Evolutionary conservation across 2,113 vertebrate species (phyloP).

Genomic region (Microcebus murinus): DNA sequence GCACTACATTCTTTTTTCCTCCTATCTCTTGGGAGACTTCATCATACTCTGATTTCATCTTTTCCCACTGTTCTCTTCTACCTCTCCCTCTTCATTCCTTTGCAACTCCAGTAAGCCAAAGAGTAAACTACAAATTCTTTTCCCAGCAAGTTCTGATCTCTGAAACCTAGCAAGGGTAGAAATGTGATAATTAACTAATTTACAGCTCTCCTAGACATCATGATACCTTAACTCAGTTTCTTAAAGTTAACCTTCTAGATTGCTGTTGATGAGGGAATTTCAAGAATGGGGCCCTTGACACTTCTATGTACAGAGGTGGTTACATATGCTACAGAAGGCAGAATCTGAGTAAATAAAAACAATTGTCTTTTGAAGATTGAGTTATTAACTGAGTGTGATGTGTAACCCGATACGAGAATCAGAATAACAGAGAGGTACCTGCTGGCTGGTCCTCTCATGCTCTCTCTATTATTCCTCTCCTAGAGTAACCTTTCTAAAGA

Average conservation of each 20-base stretch:
- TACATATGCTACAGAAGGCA: background rate
- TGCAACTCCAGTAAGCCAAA: background rate
- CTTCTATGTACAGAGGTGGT: background rate
- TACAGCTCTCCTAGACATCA: background rate
- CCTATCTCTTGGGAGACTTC: background rate
- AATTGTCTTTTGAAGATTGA: background rate
- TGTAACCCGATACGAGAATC: background rate
- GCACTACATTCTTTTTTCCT: rapidly evolving
- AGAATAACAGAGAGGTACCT: background rate
- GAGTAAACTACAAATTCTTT: background rate
- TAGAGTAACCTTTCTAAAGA: background rate
- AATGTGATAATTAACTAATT: conserved; percentile 60
- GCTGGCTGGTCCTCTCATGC: background rate
- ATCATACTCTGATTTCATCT: background rate
- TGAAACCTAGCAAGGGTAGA: background rate
- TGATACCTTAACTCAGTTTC: conserved; percentile 30
- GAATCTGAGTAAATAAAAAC: background rate
- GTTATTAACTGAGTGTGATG: background rate
- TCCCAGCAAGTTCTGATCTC: background rate
- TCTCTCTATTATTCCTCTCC: background rate
- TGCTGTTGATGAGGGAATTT: conserved; percentile 55
- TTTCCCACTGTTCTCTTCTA: background rate
- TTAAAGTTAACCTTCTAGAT: conserved; percentile 20
- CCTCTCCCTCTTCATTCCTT: background rate
- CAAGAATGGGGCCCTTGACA: background rate